A percentile compares a stretch with the other conserved stretches of the same genome.
Conservation (phyloP, 23 tunicate genomes). For the Botrylloides violaceus region DNA sequence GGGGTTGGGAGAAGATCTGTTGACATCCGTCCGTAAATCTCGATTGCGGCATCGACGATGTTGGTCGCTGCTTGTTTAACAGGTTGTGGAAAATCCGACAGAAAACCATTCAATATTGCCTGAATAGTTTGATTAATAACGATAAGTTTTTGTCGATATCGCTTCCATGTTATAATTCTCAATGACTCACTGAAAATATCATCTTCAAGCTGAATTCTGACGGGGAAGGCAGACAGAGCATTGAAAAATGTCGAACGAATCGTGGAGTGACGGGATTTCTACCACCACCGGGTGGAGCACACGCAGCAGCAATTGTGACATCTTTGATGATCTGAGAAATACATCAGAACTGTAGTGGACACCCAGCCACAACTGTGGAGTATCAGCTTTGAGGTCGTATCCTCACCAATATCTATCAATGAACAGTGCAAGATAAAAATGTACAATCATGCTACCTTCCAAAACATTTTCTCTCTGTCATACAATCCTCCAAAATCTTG, state of each 20-base stretch:
- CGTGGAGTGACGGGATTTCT: conserved; percentile 98
- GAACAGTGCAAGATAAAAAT: no score
- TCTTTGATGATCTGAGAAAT: conserved; percentile 77
- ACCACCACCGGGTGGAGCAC: conserved; percentile 99
- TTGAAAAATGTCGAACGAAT: conserved; percentile 93
- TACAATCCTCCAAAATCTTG: conserved; percentile 99
- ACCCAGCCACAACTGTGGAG: no score
- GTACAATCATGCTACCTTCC: no score
- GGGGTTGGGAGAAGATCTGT: conserved; percentile 98
- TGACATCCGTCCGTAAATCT: conserved; percentile 95
- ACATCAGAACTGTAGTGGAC: not conserved
- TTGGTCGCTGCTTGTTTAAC: conserved; percentile 62
- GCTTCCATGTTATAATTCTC: not conserved
- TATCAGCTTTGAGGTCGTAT: no score
- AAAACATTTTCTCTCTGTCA: conserved; percentile 96
- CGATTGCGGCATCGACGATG: conserved; percentile 97
- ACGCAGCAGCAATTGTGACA: conserved; percentile 96
- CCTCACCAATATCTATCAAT: no score
- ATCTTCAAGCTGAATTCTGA: conserved; percentile 89
- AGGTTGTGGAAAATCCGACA: conserved; percentile 81
- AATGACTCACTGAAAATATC: conserved; percentile 55
- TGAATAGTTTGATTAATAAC: conserved; percentile 3
- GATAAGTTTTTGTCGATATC: not conserved
- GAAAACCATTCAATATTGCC: conserved; percentile 81
- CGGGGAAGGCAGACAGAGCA: conserved; percentile 96